A percentile compares a stretch with the other conserved stretches of the same genome.
phyloP scores from a whole-genome alignment of 2,888 invertebrate genomes.

The Pachymerium ferrugineum region DNA sequence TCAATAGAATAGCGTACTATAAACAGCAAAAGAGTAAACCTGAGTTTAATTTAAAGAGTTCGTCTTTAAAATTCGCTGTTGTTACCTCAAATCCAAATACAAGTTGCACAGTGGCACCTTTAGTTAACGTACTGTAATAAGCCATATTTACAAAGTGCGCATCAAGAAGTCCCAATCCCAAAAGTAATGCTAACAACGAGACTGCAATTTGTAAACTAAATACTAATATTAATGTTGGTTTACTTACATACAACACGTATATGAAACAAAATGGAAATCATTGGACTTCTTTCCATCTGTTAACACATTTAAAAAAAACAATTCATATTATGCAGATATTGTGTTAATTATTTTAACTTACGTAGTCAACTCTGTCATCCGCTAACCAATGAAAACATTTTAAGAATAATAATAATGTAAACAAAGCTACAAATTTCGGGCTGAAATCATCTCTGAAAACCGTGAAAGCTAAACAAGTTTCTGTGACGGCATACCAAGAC shows the following conservation, averaged over 20 bases:
- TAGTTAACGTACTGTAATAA: conserved; percentile 82
- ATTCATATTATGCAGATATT: background rate
- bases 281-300: conserved; percentile 98
- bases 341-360: too few relatives aligned
- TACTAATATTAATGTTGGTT: background rate
- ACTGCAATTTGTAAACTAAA: background rate
- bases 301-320: background rate
- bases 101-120: conserved; percentile 94
- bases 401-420: conserved; percentile 89
- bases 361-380: conserved; percentile 98
- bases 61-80: background rate
- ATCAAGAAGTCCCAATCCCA: conserved; percentile 75
- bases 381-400: conserved; percentile 99
- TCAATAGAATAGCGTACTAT: conserved; percentile 87
- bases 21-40: conserved; percentile 38
- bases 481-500: conserved; percentile 99
- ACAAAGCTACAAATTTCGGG: conserved; percentile 94
- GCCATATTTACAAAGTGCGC: conserved; percentile 86
- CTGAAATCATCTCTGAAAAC: conserved; percentile 98
- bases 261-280: conserved; percentile 93
- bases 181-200: conserved; percentile 57
- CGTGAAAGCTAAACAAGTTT: conserved; percentile 98
- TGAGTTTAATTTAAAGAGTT: background rate
- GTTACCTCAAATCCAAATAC: conserved; percentile 92
- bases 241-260: conserved; percentile 71